A percentile compares a stretch with the other conserved stretches of the same genome.
Evolutionary conservation across 2,888 invertebrate species (phyloP).

Genomic region (Ormyrus thymus): DNA sequence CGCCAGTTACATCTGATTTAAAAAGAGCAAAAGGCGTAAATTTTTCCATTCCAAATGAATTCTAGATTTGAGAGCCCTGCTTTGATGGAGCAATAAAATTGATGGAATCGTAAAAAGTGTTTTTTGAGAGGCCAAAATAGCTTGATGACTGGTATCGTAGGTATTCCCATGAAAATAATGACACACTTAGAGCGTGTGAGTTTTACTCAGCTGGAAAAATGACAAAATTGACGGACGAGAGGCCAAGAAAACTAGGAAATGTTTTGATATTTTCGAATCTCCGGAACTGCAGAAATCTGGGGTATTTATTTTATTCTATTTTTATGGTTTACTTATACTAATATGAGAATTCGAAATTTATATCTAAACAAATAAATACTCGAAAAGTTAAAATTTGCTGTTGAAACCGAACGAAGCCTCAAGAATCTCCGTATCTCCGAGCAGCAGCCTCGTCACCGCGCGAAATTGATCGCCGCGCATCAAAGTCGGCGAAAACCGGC

Average conservation of each 20-base stretch:
- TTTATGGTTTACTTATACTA: neutral
- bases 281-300: neutral
- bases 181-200: neutral
- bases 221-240: neutral
- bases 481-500: neutral
- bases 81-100: neutral
- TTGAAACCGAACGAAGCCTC: neutral
- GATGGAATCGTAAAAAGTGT: neutral
- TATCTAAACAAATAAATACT: neutral
- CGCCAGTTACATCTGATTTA: too few relatives aligned
- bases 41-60: too few relatives aligned
- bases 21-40: too few relatives aligned
- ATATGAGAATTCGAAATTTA: neutral
- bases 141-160: neutral
- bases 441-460: neutral
- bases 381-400: neutral
- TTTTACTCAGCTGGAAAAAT: neutral
- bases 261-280: neutral
- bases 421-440: neutral
- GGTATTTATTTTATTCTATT: neutral
- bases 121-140: neutral
- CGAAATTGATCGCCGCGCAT: neutral
- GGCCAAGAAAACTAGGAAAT: neutral
- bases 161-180: conserved; percentile 3
- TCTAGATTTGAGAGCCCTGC: neutral